Base-by-base conservation (phyloP, 2,113 vertebrate species). In the Grammomys surdaster region DNA sequence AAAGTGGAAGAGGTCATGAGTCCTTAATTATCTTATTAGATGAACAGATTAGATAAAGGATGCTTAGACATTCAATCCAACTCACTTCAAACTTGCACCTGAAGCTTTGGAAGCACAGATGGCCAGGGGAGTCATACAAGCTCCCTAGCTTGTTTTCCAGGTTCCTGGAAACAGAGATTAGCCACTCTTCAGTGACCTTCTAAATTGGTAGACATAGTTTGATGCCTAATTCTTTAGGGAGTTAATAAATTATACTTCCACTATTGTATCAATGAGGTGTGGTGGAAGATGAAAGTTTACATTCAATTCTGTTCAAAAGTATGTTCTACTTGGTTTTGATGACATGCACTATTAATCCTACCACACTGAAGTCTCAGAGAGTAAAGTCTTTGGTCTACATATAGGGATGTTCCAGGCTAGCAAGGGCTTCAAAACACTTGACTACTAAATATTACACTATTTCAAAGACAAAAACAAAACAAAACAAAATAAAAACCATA, bases 51-150 rank as follows among this genome's bases (percentile, higher is more conserved):
- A 92, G 43, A 3, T 63, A n/a, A 58, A 91, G 10, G 0, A 16
- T 76, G 88, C 48, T 87, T 93, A 54, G 33, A 46, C 11, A 5
- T 90, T 70, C 13, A 17, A 90, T 12, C 1, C n/a, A 46, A 75
- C 20, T 13, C 4, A 60, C n/a, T 2, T 69, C 65, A 77, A 84
- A 33, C 13, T 20, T 65, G 56, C 14, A 81, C 28, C 46, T 8
- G 10, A 86, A 3, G 3, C 3, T 20, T 58, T 75, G 48, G 8
- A 72, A 36, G 3, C 22, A 26, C 17, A 72, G 22, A 65, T 40
- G 1, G 0, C 16, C 36, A 88, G 1, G 1, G 31, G 14, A 76
- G 33, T 0, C 12, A 40, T 36, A 10, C 2, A 16, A 11, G 3
- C 58, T 75, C 16, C 4, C 22, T 5, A 46, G 7, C 13, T 63